A percentile compares a stretch with the other conserved stretches of the same genome.
phyloP scores from a whole-genome alignment of 2,888 invertebrate genomes.

The Conchocele bisecta region DNA sequence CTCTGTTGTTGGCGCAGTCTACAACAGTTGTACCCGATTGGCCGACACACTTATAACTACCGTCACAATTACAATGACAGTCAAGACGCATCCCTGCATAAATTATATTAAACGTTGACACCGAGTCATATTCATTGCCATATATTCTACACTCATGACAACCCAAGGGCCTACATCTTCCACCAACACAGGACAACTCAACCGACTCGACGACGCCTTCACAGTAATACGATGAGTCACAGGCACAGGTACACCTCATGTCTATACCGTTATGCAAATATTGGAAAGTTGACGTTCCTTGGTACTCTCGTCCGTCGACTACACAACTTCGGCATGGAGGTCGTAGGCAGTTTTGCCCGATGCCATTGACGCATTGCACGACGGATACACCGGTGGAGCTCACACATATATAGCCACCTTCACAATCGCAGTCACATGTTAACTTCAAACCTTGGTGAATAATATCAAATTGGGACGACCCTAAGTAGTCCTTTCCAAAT shows the following conservation, averaged over 20 bases:
- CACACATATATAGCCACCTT: conserved; percentile 42
- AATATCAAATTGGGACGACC: conserved; percentile 40
- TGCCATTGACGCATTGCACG: conserved; percentile 34
- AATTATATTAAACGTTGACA: conserved; percentile 61
- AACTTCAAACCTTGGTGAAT: conserved; percentile 31
- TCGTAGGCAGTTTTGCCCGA: conserved; percentile 40
- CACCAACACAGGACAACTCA: conserved; percentile 42
- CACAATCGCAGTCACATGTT: conserved; percentile 48
- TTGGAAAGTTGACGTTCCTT: conserved; percentile 18
- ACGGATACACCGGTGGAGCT: conserved; percentile 19
- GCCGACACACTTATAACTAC: conserved; percentile 70
- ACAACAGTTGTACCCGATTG: conserved; percentile 33
- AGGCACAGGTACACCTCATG: conserved; percentile 49
- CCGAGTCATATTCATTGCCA: conserved; percentile 58
- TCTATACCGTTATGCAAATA: conserved; percentile 42
- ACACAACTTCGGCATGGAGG: conserved; percentile 32
- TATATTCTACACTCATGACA: conserved; percentile 63
- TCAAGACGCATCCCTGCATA: conserved; percentile 52
- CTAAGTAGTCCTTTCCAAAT: conserved; percentile 45
- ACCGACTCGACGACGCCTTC: conserved; percentile 37
- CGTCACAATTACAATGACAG: conserved; percentile 73
- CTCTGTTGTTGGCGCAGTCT: conserved; percentile 35
- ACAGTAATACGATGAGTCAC: conserved; percentile 49
- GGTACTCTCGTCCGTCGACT: conserved; percentile 22
- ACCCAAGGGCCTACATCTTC: conserved; percentile 51